Evolutionary conservation across 2,113 vertebrate genomes (phyloP), one percentile per base, ranked within the genome.

Genomic region (Charadrius vociferus): DNA sequence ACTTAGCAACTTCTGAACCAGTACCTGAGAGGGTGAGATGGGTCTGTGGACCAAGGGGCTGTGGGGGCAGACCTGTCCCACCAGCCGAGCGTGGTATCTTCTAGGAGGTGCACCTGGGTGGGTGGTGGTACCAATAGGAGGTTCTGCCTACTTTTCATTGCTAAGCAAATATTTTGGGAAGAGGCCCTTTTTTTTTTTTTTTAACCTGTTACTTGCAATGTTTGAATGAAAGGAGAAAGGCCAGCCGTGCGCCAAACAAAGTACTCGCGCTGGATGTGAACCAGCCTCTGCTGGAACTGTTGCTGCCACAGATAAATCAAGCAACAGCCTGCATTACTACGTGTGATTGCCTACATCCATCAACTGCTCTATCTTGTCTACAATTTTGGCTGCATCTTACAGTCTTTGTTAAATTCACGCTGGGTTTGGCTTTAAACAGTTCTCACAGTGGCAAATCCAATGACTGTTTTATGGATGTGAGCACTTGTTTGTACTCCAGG

Each of bases 331-430:
- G 85, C 66, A 83, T 96, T 95, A 93, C 85, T 94, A 27, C 6
- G 50, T 86, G 81, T 90, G 88, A 95, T 93, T 94, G 90, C 88
- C 53, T 79, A 62, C 92, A 95, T 95, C 92, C 93, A 94, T 94
- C 92, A 96, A 13, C 39, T 53, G 12, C 79, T 81, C 93, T 55
- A 7, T 49, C 81, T 66, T 83, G 85, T 88, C 95, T 72, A 30
- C 79, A n/a, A 22, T 67, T 66, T 23, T 90, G 90, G 74, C 92
- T 92, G 84, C 43, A 34, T 34, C 87, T 39, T 36, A 34, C 61
- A 32, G 84, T 17, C 65, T 91, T 79, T 61, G 91, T 91, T 93
- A 81, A 70, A 81, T 58, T 65, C 93, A 49, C 1, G 0, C 78
- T 80, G 86, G 36, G 32, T 37, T 85, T 91, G 93, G 45, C 91